These are phyloP conservation scores for Phthorimaea operculella DNA, from an alignment of 1,140 invertebrate species.

Conservation along the genomic window DNA sequence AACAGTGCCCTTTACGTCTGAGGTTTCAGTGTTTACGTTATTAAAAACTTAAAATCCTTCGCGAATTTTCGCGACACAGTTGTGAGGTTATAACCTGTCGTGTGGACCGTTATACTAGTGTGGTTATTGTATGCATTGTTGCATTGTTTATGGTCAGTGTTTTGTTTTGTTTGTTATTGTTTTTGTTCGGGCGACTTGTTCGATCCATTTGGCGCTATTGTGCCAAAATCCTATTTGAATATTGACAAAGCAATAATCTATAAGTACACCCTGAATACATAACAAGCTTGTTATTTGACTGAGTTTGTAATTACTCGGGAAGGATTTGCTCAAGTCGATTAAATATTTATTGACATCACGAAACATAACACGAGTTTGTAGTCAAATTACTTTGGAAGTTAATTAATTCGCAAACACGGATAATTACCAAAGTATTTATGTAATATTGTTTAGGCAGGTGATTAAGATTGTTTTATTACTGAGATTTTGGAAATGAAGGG, in stretches of 20 bases:
- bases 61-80: background rate
- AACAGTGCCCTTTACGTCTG: background rate
- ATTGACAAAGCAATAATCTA: no score
- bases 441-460: no score
- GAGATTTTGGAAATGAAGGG: no score
- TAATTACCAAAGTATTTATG: no score
- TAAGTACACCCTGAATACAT: background rate
- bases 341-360: background rate
- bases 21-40: slow-evolving; percentile 1
- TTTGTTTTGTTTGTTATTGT: background rate
- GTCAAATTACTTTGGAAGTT: no score
- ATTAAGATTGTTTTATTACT: no score
- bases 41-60: background rate
- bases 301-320: background rate
- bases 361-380: background rate
- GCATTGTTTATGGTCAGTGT: background rate
- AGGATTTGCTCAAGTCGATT: background rate
- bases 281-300: background rate
- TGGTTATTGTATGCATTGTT: background rate
- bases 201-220: no score
- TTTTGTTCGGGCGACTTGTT: no score
- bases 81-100: background rate
- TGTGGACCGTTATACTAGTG: background rate
- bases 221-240: no score
- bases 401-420: no score